Base-by-base conservation (phyloP, 2,113 vertebrate species). In the Thymallus thymallus region DNA sequence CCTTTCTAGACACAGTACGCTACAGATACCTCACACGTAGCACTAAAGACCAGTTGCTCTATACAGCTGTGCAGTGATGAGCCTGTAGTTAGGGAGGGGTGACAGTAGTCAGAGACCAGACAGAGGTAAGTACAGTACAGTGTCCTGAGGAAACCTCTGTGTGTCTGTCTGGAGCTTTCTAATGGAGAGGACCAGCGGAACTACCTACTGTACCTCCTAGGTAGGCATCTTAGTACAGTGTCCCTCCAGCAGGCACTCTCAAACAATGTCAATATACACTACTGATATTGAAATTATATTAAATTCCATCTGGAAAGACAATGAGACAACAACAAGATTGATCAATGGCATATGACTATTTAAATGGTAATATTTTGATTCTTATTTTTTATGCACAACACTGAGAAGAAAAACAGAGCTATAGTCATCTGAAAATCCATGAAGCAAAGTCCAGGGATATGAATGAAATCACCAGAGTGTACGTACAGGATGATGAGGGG, bases 101-200 rank as follows among this genome's bases (percentile, higher is more conserved):
- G 69, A 75, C 35, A 16, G 41, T 77, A 77, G 71, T 45, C 81
- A 75, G 72, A 82, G 67, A 63, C 76, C 79, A 80, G 75, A 72
- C 67, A 76, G 22, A 45, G 87, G 87, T 88, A 87, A 84, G 87
- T 86, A 88, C 69, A 85, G 82, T 82, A 73, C 75, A 71, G 77
- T 61, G 77, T 32, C 32, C 32, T 24, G 20, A 4, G 29, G 32
- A 30, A 41, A 41, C 35, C 35, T 41, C 35, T 41, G 23, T 22
- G 29, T 66, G 32, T 41, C 29, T 2, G 51, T 20, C 20, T 23
- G 18, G 32, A 63, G 32, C 58, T 45, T 3, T 26, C n/a, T 45
- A n/a, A 32, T 69, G 68, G 71, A 80, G 78, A 77, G 74, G 76
- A 73, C 63, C 67, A 84, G 76, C 35, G 69, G 74, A 77, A 78